Base-by-base conservation (phyloP, 2,888 invertebrate genomes). In the Diploptera punctata region DNA sequence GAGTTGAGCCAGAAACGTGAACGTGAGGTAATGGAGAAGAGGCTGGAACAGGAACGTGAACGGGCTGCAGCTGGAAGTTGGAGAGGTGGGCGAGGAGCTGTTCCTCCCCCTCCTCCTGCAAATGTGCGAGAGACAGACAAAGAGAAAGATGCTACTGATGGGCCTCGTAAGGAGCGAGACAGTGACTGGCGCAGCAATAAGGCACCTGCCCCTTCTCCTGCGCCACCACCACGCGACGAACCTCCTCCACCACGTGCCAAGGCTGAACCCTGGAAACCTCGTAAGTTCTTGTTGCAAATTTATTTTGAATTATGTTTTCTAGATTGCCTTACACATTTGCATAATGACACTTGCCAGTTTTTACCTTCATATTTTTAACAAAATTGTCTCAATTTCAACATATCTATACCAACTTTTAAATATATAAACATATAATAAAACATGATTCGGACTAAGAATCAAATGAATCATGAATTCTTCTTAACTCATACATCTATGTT, bases 1-100 rank as follows among this genome's bases (percentile, higher is more conserved):
- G 90, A 90, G 18, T 89, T 88, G 76, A 87, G 86, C 1, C 86
- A 90, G 49, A 90, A 89, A 18, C 89, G 89, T 77, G 92, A 93
- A 74, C 92, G 91, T 7, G 93, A 93, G 76, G 87, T 91, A 80
- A 76, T 76, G 76, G 76, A 78, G 80, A 78, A 77, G 84, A 85
- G 60, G 83, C 83, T 52, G 82, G 85, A 78, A 82, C 75, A 70
- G 68, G 77, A 73, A 75, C 76, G 74, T 47, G 77, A 49, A 21
- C 72, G 72, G 49, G 76, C 77, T 47, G 72, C 68, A 61, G 74
- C 54, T 13, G 76, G 77, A 57, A 77, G 77, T 16, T 78, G 79
- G 79, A 68, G 78, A 74, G 74, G 73, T 73, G 68, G 73, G 71
- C 52, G 67, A 47, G 73, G 52, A 43, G 73, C 10, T 38, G 68